Conservation (phyloP, 2,113 vertebrate genomes). For the Amphiprion ocellaris region DNA sequence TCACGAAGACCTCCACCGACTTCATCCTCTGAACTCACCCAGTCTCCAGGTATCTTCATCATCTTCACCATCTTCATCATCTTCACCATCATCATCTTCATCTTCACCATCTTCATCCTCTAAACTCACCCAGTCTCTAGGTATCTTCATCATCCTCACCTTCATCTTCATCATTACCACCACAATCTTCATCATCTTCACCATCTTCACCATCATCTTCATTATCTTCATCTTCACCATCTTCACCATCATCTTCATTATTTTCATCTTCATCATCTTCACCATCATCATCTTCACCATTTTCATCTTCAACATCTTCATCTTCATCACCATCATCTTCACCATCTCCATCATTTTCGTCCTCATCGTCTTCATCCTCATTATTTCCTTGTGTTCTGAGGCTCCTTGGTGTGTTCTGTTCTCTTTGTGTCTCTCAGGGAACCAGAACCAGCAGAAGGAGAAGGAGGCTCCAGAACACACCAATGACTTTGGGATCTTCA, state of each 20-base stretch:
- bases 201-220: too few relatives aligned
- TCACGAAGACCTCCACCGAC: constrained; percentile 72
- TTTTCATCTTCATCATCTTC: not conserved
- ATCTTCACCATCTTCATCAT: not conserved
- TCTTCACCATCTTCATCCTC: too few relatives aligned
- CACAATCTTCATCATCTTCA: not conserved
- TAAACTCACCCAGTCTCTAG: too few relatives aligned
- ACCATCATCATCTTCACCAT: not conserved
- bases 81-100: not conserved
- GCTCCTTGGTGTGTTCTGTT: too few relatives aligned
- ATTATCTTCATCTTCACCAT: not conserved
- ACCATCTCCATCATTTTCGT: too few relatives aligned
- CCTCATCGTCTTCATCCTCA: not conserved
- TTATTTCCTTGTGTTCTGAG: too few relatives aligned
- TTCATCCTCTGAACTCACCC: constrained; percentile 39
- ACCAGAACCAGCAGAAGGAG: constrained; percentile 86
- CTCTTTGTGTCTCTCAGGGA: constrained; percentile 32
- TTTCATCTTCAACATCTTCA: too few relatives aligned
- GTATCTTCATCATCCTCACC: too few relatives aligned
- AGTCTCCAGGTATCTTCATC: constrained; percentile 52
- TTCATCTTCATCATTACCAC: not conserved
- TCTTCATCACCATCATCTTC: too few relatives aligned
- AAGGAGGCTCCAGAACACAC: constrained; percentile 83
- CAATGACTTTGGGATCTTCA: constrained; percentile 99
- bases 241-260: not conserved